Base-by-base conservation (phyloP, 2,113 vertebrate species). In the Anguilla japonica region DNA sequence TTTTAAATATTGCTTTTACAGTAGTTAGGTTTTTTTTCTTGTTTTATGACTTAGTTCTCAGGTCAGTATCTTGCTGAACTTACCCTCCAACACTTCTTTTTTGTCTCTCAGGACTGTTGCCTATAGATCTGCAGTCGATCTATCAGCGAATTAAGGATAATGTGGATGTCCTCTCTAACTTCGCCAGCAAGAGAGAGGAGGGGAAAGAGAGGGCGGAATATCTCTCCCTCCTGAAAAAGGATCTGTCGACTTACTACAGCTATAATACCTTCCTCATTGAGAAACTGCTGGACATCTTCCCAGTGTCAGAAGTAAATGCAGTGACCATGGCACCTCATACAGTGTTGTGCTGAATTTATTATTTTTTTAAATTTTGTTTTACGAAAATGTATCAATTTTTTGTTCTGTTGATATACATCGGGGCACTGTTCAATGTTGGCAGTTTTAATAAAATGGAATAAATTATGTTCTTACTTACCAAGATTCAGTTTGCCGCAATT, bases 81-180 rank as follows among this genome's bases (percentile, higher is more conserved):
- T 67, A 3, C 22, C 5, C 18, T 67, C 53, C 9, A 6, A 29
- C 1, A 57, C 3, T 3, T n/a, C 43, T 1, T 46, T 71, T 71
- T 34, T 20, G 3, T 82, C 7, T 86, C 82, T 86, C 43, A 98
- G 97, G 93, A 79, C 83, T 94, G 8, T 91, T 96, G 89, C 92
- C 94, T 0, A 90, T 96, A 2, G 98, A 99, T 91, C 93, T 99
- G 88, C 96, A 98, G 53, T 29, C 92, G 5, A 93, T 99, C 89
- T 93, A 99, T 89, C 97, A 98, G 88, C 96, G 98, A 87, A 99
- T 99, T 87, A 98, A 98, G 92, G 97, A 98, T 91, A 98, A 98
- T n/a, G 86, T 99, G 34, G 96, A 96, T 13, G 97, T 99, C 82
- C 95, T 99, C 34, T 96, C 96, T 88, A 93, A 99, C 83, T 99